Base-by-base conservation (phyloP, 2,797 vertebrate species). In the Strix occidentalis region DNA sequence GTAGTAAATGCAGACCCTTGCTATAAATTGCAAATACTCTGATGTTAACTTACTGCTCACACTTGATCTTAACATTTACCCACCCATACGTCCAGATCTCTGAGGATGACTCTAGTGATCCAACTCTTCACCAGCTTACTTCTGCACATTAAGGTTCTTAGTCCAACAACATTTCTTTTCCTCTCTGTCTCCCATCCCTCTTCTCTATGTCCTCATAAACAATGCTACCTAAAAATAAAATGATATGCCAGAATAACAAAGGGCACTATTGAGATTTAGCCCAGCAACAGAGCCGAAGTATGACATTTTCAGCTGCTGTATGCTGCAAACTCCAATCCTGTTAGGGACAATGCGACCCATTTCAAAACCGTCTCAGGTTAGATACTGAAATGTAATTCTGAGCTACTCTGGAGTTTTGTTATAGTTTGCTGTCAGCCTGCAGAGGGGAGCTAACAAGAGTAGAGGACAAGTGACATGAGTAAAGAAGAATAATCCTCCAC, bases 151-250 rank as follows among this genome's bases (percentile, higher is more conserved):
- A 74, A 79, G 8, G 29, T 0, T 35, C 25, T 68, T 48, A 72
- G 57, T 9, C 51, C 57, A 74, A 58, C 13, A 61, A 26, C 18
- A 37, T 66, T 51, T 60, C 35, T 41, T 43, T 72, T 46, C 26
- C 51, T 31, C 50, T 20, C 53, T 50, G 35, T 51, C 48, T 54
- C 65, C 26, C 25, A 46, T 25, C 11, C 29, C 26, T 57, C 41
- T 50, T 50, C 50, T 51, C n/a, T 21, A 13, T 11, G 26, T n/a
- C 48, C 51, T 83, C 54, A 70, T 10, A 86, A 77, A 91, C 19
- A 95, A 71, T 37, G 45, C 5, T 54, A 94, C 54, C 69, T 63
- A 93, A 92, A 96, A 91, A 53, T 51, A 92, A 91, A 88, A 33
- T 11, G 1, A 25, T 37, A 37, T 18, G 29, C 31, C 70, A 93